phyloP scores from a whole-genome alignment of 2,113 vertebrate species.

The Uria aalge region DNA sequence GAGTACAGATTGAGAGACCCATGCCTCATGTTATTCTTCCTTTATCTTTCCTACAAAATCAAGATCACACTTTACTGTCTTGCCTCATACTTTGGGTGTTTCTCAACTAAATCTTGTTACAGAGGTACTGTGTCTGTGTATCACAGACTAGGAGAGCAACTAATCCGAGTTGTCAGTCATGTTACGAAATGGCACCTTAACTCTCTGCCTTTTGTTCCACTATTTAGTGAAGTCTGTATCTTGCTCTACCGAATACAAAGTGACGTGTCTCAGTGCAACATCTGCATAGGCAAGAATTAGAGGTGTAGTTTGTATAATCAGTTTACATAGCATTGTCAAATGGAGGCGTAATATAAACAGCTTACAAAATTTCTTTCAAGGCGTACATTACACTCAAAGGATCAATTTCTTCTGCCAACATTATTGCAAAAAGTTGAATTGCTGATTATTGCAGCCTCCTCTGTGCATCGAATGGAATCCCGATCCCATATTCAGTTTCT shows the following conservation, averaged over 20 bases:
- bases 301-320: conserved; percentile 28
- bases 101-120: not conserved
- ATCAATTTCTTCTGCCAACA: not conserved
- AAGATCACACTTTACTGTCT: not conserved
- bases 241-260: not conserved
- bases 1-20: not conserved
- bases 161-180: not conserved
- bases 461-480: not conserved
- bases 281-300: conserved; percentile 24
- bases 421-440: conserved; percentile 15
- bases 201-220: not conserved
- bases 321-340: conserved; percentile 28
- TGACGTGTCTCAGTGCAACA: not conserved
- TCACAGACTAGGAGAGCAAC: not conserved
- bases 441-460: conserved; percentile 17
- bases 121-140: not conserved
- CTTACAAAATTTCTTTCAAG: conserved; percentile 42
- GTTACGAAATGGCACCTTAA: not conserved
- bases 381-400: not conserved
- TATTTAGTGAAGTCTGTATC: not conserved
- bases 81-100: not conserved
- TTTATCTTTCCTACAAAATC: not conserved
- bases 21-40: not conserved
- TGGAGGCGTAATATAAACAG: conserved; percentile 33
- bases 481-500: not conserved